A percentile compares a stretch with the other conserved stretches of the same genome.
These are phyloP conservation scores for Coranthus polyacanthus DNA, from an alignment of 2,797 vertebrate species.

Conservation along the genomic window DNA sequence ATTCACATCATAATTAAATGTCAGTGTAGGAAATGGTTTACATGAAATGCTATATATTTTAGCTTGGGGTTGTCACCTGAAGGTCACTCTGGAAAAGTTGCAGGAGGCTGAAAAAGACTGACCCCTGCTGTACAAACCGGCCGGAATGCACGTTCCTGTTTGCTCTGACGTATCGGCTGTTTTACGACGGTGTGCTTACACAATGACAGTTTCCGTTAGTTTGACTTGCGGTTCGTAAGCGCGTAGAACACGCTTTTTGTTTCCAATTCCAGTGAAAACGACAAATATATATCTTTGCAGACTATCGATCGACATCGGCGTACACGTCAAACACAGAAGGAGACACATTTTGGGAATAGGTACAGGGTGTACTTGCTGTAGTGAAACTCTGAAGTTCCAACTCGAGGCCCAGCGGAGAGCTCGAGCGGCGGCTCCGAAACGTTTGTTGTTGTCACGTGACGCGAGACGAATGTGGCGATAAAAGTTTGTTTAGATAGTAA, in stretches of 20 bases:
- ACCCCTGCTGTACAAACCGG: slow-evolving; percentile 64
- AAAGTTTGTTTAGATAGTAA: slow-evolving; percentile 79
- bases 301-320: slow-evolving; percentile 14
- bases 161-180: slow-evolving; percentile 62
- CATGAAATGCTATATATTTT: neutral
- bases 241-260: slow-evolving; percentile 69
- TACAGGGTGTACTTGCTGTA: slow-evolving; percentile 40
- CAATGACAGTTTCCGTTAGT: slow-evolving; percentile 82
- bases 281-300: slow-evolving; percentile 20
- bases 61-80: neutral
- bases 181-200: slow-evolving; percentile 83
- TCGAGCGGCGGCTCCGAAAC: slow-evolving; percentile 80
- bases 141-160: slow-evolving; percentile 25
- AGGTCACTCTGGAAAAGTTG: slow-evolving; percentile 48
- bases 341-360: neutral
- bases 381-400: slow-evolving; percentile 51
- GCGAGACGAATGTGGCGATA: slow-evolving; percentile 83
- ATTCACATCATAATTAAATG: too few relatives aligned
- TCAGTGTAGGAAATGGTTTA: neutral
- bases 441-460: slow-evolving; percentile 92
- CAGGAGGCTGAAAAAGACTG: slow-evolving; percentile 59
- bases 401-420: slow-evolving; percentile 74
- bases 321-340: neutral
- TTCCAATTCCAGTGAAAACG: slow-evolving; percentile 31
- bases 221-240: slow-evolving; percentile 68